These are phyloP conservation scores for Drosophila orena DNA, from an alignment of 1,140 invertebrate species.

Conservation along the genomic window DNA sequence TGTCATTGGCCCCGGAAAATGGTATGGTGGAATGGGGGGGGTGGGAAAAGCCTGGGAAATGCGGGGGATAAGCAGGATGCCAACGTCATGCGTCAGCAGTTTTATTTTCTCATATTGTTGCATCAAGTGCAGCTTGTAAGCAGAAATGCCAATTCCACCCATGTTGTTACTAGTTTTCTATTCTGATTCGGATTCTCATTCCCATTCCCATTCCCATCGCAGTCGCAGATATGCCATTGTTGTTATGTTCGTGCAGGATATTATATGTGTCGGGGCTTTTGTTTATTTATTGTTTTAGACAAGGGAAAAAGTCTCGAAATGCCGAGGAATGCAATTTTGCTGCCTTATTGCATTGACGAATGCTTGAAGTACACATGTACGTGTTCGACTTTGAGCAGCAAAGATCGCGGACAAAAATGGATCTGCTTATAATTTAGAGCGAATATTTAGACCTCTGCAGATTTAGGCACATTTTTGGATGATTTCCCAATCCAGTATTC, in stretches of 20 bases:
- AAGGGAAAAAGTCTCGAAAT: constrained; percentile 31
- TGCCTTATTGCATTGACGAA: constrained; percentile 39
- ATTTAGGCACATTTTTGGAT: background rate
- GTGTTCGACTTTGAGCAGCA: constrained; percentile 1
- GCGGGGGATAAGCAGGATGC: constrained; percentile 38
- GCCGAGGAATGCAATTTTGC: constrained; percentile 42
- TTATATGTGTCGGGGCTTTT: constrained; percentile 40
- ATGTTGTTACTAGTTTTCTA: constrained; percentile 29
- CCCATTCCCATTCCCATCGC: constrained; percentile 1
- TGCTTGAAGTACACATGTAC: background rate
- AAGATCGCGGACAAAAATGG: constrained; percentile 3
- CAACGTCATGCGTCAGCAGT: constrained; percentile 65
- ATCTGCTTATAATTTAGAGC: constrained; percentile 3
- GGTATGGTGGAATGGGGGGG: background rate
- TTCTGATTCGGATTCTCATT: background rate
- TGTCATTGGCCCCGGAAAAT: constrained; percentile 64
- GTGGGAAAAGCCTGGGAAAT: background rate
- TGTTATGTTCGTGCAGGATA: constrained; percentile 16
- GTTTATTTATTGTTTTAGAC: constrained; percentile 44
- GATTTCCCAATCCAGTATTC: background rate
- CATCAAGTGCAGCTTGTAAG: constrained; percentile 51
- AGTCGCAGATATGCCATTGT: constrained; percentile 27
- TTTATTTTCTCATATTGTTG: constrained; percentile 58
- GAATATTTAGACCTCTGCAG: too few relatives aligned
- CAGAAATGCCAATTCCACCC: constrained; percentile 47